Evolutionary conservation across 1,140 invertebrate species (phyloP), one percentile per base, ranked within the genome.

Genomic region (Drosophila varians): DNA sequence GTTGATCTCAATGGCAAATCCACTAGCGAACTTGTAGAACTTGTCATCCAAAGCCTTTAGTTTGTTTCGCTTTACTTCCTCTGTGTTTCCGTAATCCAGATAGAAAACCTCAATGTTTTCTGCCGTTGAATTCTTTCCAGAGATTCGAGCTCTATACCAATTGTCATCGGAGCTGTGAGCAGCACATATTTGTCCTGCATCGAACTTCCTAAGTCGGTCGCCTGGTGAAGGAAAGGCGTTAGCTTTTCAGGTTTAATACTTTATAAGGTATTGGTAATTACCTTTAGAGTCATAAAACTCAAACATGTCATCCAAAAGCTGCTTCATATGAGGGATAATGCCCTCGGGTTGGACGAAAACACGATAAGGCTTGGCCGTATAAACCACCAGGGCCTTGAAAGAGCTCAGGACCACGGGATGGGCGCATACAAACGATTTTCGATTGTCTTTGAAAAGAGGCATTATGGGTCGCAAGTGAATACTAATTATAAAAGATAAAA

Each of bases 1-100:
- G 68, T 91, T 90, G 0, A 93, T 92, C 25, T 93, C 92, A 4
- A 94, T 80, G 0, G 92, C 92, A 8, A 94, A 83, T 42, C 92
- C 91, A 60, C 93, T 92, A 5, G 46, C 46, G 38, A 76, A 45
- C 19, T 91, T 82, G 57, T 92, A 93, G 82, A 95, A 95, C 47
- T 92, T 82, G 3, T 91, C 47, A 12, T 94, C 93, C 11, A 95
- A 87, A 21, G 83, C 68, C 58, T 93, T 93, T 0, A 95, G 68
- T 7, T 90, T 80, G 0, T 90, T 62, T 3, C 91, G 89, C 1
- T 91, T 40, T 0, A 96, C 89, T 19, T 84, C 91, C 90, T 96
- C 95, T 21, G 93, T 92, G 89, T 96, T 96, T 7, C 96, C 96
- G 90, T 96, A 96, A 89, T 97, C 96, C 3, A 96, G 90, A 89